These are phyloP conservation scores for Melanostoma mellinum DNA, from an alignment of 2,888 invertebrate genomes.

Conservation along the genomic window DNA sequence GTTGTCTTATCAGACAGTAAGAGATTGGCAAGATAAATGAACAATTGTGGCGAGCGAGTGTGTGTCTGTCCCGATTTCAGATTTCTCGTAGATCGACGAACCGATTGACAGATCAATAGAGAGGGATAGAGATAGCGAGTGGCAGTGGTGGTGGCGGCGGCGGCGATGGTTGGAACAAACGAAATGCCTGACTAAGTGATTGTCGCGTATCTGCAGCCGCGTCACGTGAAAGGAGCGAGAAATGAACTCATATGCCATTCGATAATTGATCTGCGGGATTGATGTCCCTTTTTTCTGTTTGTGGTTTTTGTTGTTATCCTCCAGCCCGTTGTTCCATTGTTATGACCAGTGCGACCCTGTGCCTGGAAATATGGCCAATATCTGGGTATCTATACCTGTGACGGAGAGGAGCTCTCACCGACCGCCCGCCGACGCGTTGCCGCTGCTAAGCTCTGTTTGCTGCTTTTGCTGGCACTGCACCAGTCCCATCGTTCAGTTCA, in stretches of 20 bases:
- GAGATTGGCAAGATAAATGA: constrained; percentile 18
- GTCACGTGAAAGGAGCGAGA: constrained; percentile 72
- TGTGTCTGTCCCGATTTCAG: constrained; percentile 41
- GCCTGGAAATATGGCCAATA: constrained; percentile 7
- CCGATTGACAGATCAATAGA: constrained; percentile 49
- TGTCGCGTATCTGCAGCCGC: constrained; percentile 65
- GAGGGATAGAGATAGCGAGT: background rate
- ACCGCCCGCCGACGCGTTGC: constrained; percentile 17
- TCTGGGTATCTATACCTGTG: constrained; percentile 4
- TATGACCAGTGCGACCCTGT: constrained; percentile 46
- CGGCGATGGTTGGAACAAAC: constrained; percentile 57
- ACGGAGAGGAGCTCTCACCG: constrained; percentile 3
- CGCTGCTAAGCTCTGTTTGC: background rate
- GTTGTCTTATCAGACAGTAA: background rate
- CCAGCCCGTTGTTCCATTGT: constrained; percentile 54
- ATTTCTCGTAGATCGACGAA: constrained; percentile 57
- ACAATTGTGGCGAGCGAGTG: constrained; percentile 43
- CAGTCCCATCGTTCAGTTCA: constrained; percentile 48
- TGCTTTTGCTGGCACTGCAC: background rate
- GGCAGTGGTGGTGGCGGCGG: background rate
- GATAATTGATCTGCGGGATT: constrained; percentile 72
- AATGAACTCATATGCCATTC: constrained; percentile 72
- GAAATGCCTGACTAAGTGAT: constrained; percentile 71
- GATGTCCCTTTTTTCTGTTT: constrained; percentile 57
- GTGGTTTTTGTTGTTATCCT: too few species aligned